Conservation (phyloP, 2,113 vertebrate species). For the Thunnus maccoyii region DNA sequence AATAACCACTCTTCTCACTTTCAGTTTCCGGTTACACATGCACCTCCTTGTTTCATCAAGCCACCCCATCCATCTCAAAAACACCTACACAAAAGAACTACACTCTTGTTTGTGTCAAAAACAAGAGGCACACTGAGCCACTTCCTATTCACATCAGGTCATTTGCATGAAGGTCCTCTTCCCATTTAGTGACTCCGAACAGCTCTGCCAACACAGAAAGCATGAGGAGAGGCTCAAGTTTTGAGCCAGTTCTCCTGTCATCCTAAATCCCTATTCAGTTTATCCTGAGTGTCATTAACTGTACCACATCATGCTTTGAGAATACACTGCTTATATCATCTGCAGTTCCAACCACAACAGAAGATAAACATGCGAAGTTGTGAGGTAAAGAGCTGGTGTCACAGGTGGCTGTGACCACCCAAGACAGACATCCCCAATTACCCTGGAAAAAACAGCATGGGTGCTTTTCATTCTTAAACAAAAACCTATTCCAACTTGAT, state of each 20-base stretch:
- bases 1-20: constrained; percentile 76
- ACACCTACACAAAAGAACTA: constrained; percentile 74
- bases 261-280: constrained; percentile 22
- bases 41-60: constrained; percentile 72
- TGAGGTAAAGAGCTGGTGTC: constrained; percentile 36
- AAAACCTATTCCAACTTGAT: constrained; percentile 31
- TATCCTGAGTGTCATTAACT: background rate
- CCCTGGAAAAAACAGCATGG: constrained; percentile 18
- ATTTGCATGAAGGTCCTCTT: constrained; percentile 79
- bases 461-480: constrained; percentile 17
- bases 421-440: constrained; percentile 29
- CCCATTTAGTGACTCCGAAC: constrained; percentile 51
- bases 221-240: constrained; percentile 25
- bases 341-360: constrained; percentile 2
- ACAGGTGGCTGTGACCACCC: constrained; percentile 44
- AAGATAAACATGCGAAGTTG: constrained; percentile 25
- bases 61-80: constrained; percentile 78
- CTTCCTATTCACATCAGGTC: constrained; percentile 74
- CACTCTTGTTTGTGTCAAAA: constrained; percentile 73
- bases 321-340: constrained; percentile 1
- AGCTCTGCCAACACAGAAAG: constrained; percentile 47
- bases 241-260: constrained; percentile 32
- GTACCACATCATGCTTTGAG: background rate
- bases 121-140: constrained; percentile 78
- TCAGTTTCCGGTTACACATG: constrained; percentile 76